These are phyloP conservation scores for Equus quagga DNA, from an alignment of 2,113 vertebrate genomes.

Conservation along the genomic window DNA sequence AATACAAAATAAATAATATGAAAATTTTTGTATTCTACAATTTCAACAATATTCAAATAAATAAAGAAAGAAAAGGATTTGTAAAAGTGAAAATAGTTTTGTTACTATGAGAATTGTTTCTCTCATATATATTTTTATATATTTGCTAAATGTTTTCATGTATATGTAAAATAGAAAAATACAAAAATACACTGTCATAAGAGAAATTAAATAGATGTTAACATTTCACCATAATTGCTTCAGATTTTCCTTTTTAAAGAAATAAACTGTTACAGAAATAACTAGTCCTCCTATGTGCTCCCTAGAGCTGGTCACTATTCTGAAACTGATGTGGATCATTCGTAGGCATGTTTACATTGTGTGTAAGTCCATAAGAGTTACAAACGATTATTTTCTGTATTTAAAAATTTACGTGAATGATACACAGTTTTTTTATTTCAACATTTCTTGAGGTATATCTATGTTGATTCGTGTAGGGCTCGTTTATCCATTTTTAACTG, in stretches of 20 bases:
- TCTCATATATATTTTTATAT: background rate
- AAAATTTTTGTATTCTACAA: background rate
- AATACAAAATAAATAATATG: constrained; percentile 9
- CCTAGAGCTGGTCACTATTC: background rate
- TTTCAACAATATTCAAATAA: background rate
- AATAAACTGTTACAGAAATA: background rate
- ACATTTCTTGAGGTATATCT: background rate
- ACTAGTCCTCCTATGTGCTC: background rate
- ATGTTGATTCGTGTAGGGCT: background rate
- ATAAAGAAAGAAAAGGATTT: background rate
- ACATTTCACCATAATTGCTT: background rate
- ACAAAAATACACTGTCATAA: background rate
- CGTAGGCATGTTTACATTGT: background rate
- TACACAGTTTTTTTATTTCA: background rate
- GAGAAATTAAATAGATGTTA: background rate
- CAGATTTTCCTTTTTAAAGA: constrained; percentile 48
- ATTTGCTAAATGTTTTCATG: background rate
- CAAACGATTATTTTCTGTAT: background rate
- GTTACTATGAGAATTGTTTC: background rate
- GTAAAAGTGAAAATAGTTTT: constrained; percentile 17
- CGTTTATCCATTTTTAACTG: background rate
- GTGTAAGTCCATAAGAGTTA: background rate
- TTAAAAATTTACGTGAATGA: background rate
- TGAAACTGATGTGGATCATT: background rate
- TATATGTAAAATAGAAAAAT: constrained; percentile 12